Evolutionary conservation across 2,888 invertebrate species (phyloP), one percentile per base, ranked within the genome.

Genomic region (Eristalis arbustorum): DNA sequence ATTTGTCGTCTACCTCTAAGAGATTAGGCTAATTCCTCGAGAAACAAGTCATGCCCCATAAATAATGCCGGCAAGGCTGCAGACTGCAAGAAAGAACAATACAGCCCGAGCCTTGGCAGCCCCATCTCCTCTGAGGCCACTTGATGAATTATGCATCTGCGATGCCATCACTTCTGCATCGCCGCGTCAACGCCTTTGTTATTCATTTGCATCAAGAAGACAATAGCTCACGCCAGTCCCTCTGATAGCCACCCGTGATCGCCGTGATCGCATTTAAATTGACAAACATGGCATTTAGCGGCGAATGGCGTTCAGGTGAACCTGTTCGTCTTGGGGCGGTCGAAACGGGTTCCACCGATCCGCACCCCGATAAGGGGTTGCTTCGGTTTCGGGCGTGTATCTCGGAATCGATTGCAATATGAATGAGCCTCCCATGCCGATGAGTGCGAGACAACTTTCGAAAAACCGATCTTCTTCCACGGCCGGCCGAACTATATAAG

Each of bases 401-500:
- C 18, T 49, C 18, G 2, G 10, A 49, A 49, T 49, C 18, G n/a
- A 18, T 6, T 18, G 49, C 49, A 18, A 49, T 49, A 49, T 49
- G 49, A 49, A 49, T 49, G 49, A 8, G 6, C 49, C 49, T 49
- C 49, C 49, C 18, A 49, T 18, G 49, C 49, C 13, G 37, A 31
- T 10, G 0, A 37, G 37, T 49, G 8, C 8, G 18, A 18, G 18
- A 18, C 49, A 49, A 49, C 18, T 49, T 49, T 49, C 49, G 8
- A 18, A n/a, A 49, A 18, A 37, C 13, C 0, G 13, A 37, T 37
- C 37, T 37, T 18, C n/a, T 5, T 18, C 49, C 49, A 18, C 18
- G 18, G 10, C 18, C 2, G 0, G 49, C 8, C 49, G 0, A 49
- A 13, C 61, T 69, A 76, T 76, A 76, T 76, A 76, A 76, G 62